Evolutionary conservation across 2,113 vertebrate species (phyloP).

Genomic region (Puma concolor): DNA sequence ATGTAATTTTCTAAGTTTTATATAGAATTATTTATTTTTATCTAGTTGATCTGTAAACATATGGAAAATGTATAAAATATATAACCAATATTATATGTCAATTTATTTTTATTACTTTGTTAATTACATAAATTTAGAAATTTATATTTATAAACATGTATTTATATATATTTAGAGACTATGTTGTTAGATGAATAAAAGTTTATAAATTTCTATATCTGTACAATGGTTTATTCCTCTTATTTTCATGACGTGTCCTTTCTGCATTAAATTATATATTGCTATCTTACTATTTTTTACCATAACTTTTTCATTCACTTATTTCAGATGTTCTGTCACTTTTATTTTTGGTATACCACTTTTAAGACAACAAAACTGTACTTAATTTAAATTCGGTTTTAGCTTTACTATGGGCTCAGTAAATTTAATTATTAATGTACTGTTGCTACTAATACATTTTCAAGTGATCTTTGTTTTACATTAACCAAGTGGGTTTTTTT

Average conservation of each 20-base stretch:
- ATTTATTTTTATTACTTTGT: not conserved
- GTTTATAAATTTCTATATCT: not conserved
- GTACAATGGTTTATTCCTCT: not conserved
- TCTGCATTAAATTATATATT: not conserved
- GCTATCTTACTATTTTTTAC: not conserved
- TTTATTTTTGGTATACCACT: not conserved
- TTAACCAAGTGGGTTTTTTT: not conserved
- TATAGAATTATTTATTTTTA: not conserved
- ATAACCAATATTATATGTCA: not conserved
- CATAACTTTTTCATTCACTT: not conserved
- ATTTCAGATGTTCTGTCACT: not conserved
- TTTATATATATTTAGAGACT: no score
- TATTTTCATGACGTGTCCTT: not conserved
- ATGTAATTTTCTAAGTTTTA: not conserved
- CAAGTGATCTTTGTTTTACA: not conserved
- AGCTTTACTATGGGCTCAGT: not conserved
- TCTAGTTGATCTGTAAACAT: not conserved
- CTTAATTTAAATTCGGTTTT: not conserved
- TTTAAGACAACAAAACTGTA: not conserved
- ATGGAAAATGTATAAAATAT: not conserved
- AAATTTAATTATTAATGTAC: not conserved
- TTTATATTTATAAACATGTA: not conserved
- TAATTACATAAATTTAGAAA: not conserved
- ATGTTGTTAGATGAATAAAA: no score
- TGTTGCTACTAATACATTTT: not conserved